These are phyloP conservation scores for Apostichopus leukothele DNA, from an alignment of 53 echinoderm and acorn worm genomes.

Conservation along the genomic window DNA sequence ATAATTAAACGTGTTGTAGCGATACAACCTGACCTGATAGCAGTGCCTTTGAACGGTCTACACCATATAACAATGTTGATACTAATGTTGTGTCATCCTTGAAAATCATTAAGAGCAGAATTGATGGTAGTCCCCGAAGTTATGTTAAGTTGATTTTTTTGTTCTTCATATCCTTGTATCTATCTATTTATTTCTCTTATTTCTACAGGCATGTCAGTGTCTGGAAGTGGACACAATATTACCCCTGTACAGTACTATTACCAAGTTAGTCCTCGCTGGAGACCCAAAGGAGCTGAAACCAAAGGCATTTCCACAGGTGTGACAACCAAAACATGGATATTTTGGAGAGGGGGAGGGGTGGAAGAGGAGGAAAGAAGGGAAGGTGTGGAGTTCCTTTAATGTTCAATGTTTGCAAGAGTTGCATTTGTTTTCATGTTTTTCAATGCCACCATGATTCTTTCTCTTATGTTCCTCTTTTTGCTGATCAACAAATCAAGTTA, in stretches of 20 bases:
- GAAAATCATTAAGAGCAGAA: no score
- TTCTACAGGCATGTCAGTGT: constrained; percentile 36
- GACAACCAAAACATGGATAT: neutral
- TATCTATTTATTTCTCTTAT: neutral
- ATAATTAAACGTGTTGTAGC: no score
- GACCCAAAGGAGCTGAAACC: constrained; percentile 32
- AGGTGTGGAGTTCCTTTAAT: no score
- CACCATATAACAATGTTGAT: no score
- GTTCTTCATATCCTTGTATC: neutral
- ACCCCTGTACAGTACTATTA: constrained; percentile 25
- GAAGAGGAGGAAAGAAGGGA: neutral
- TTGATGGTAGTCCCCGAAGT: no score
- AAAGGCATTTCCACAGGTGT: neutral
- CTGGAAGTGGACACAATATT: constrained; percentile 32
- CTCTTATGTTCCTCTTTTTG: no score
- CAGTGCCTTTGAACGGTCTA: no score
- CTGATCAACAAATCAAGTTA: no score
- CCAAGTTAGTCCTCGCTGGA: constrained; percentile 28
- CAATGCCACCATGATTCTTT: neutral
- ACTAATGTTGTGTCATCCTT: no score
- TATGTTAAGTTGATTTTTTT: neutral
- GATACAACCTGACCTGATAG: no score
- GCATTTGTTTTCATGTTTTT: neutral
- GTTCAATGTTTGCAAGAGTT: neutral
- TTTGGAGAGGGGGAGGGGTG: neutral